Base-by-base conservation (phyloP, 2,797 vertebrate genomes). In the Lates japonicus region DNA sequence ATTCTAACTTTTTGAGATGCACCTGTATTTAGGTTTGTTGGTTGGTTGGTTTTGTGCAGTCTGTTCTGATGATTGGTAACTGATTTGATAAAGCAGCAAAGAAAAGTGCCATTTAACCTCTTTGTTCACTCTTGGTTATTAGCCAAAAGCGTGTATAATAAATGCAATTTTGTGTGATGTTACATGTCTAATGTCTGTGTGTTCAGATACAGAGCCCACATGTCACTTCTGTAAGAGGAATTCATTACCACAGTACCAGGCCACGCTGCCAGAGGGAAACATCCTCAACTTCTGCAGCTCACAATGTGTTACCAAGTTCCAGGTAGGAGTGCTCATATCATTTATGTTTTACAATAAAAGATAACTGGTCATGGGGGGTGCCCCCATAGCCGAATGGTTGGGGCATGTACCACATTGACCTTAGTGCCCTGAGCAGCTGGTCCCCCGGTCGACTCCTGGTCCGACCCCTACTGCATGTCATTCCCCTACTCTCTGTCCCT, bases 151-250 rank as follows among this genome's bases (percentile, higher is more conserved):
- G 10, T 68, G 52, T 62, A 29, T 57, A 19, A 29, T 67, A 9
- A 29, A 14, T 70, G 9, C 2, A 11, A 42, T 12, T 74, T 9
- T 3, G 9, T 70, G 14, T 33, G 20, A 17, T 10, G 44, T 52
- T 76, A 39, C 39, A 35, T 54, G 1, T 68, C 46, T 31, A 13
- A 29, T 19, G 46, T 72, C 2, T 78, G 19, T 90, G 35, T 85
- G 75, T 83, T 63, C 94, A 98, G 98, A 93, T 95, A 80, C 95
- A 77, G 98, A 97, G 94, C 98, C 98, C 82, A 95, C 96, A 74
- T 99, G 98, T 96, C 97, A 98, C 95, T 99, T 97, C 96, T 99
- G 98, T 96, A 99, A 99, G 91, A 96, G 95, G 96, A 99, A 96
- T 90, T 96, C 97, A 71, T 97, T 99, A 95, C 98, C 98, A 91